phyloP scores from a whole-genome alignment of 1,140 invertebrate genomes.

The Drosophila bocki region DNA sequence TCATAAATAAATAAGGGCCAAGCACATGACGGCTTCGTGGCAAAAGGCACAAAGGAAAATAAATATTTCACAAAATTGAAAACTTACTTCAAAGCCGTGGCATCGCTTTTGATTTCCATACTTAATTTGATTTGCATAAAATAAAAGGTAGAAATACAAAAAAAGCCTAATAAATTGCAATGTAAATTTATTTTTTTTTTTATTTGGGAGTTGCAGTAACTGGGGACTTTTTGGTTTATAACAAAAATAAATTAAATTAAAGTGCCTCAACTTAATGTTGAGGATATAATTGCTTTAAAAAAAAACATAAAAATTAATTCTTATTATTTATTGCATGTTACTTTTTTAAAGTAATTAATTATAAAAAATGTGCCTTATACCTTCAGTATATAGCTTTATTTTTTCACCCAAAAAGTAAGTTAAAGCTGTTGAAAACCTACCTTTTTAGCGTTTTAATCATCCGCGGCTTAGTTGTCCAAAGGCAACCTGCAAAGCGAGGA shows the following conservation, averaged over 20 bases:
- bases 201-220: background rate
- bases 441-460: slow-evolving; percentile 77
- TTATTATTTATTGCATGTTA: no score
- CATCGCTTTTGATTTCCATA: slow-evolving; percentile 68
- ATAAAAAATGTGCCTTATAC: no score
- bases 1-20: slow-evolving; percentile 48
- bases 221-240: background rate
- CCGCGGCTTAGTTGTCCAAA: slow-evolving; percentile 34
- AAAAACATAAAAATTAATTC: background rate
- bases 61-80: slow-evolving; percentile 55
- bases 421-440: slow-evolving; percentile 48
- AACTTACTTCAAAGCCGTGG: slow-evolving; percentile 60
- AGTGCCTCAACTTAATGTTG: background rate
- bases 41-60: slow-evolving; percentile 30
- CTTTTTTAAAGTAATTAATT: background rate
- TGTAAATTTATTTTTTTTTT: slow-evolving; percentile 3
- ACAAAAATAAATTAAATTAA: background rate
- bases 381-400: background rate
- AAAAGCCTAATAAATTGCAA: background rate
- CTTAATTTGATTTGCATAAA: slow-evolving; percentile 73
- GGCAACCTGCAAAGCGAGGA: slow-evolving; percentile 37
- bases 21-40: slow-evolving; percentile 32
- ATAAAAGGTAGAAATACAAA: slow-evolving; percentile 15
- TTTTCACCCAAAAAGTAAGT: background rate
- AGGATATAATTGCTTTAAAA: background rate